A percentile compares a stretch with the other conserved stretches of the same genome.
Evolutionary conservation across 2,797 vertebrate species (phyloP).

Genomic region (Cryptoprocta ferox): DNA sequence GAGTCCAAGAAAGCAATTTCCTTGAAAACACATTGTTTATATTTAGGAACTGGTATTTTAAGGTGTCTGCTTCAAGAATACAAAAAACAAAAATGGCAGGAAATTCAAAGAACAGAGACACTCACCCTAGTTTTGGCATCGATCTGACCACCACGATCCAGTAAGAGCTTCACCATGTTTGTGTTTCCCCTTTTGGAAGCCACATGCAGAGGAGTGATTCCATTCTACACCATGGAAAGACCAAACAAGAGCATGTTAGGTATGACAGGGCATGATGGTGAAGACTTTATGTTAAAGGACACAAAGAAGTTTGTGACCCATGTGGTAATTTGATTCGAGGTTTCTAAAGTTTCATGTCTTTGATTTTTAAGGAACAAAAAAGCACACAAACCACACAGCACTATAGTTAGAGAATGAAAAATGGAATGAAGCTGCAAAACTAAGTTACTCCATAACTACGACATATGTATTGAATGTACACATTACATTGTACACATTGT

Average conservation of each 20-base stretch:
- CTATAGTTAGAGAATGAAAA: slow-evolving; percentile 29
- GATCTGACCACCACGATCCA: slow-evolving; percentile 97
- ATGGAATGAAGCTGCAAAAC: slow-evolving; percentile 38
- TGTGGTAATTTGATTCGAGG: not conserved
- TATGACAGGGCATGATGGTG: slow-evolving; percentile 56
- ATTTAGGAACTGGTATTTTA: not conserved
- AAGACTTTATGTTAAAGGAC: slow-evolving; percentile 5
- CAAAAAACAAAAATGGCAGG: slow-evolving; percentile 12
- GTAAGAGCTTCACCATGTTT: slow-evolving; percentile 97
- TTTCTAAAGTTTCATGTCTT: not conserved
- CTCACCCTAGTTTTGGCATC: slow-evolving; percentile 98
- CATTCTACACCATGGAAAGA: slow-evolving; percentile 91
- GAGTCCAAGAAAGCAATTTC: not conserved
- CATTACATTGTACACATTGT: not conserved
- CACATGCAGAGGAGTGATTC: slow-evolving; percentile 98
- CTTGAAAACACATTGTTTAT: not conserved
- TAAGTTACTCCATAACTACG: slow-evolving; percentile 36
- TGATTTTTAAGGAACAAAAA: slow-evolving; percentile 44
- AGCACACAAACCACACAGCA: slow-evolving; percentile 71
- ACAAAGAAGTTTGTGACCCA: slow-evolving; percentile 62
- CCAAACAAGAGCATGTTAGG: slow-evolving; percentile 71
- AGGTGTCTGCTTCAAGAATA: not conserved
- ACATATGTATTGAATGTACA: not conserved
- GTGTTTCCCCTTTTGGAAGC: slow-evolving; percentile 99
- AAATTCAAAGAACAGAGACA: slow-evolving; percentile 79